phyloP scores from a whole-genome alignment of 2,888 invertebrate genomes.

The Tryphoninae sp. region DNA sequence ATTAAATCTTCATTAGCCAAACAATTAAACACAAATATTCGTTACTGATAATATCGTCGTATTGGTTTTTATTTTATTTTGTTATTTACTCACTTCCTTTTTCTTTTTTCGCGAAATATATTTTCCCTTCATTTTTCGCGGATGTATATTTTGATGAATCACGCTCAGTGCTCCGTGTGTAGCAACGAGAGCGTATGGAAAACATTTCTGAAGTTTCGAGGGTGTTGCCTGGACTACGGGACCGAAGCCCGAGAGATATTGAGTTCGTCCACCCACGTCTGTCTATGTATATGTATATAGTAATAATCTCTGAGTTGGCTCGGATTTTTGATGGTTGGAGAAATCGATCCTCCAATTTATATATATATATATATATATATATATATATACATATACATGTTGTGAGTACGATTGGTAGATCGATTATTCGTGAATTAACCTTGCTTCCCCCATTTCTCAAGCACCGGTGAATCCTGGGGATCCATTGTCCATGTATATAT shows the following conservation, averaged over 20 bases:
- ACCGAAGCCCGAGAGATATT: slow-evolving; percentile 53
- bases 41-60: slow-evolving; percentile 5
- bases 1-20: background rate
- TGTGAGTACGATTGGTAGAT: slow-evolving; percentile 59
- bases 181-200: slow-evolving; percentile 42
- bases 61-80: no score
- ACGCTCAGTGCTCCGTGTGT: slow-evolving; percentile 26
- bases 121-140: slow-evolving; percentile 19
- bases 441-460: slow-evolving; percentile 50
- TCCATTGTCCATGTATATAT: slow-evolving; percentile 55
- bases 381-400: background rate
- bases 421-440: slow-evolving; percentile 64
- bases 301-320: slow-evolving; percentile 56
- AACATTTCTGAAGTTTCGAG: slow-evolving; percentile 61
- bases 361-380: background rate
- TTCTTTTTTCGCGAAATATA: background rate
- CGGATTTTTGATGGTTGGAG: slow-evolving; percentile 33
- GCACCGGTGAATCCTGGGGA: slow-evolving; percentile 54
- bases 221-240: slow-evolving; percentile 78
- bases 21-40: background rate
- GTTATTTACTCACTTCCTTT: no score
- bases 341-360: slow-evolving; percentile 52
- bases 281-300: slow-evolving; percentile 2
- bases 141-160: slow-evolving; percentile 36
- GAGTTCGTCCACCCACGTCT: slow-evolving; percentile 38